A percentile compares a stretch with the other conserved stretches of the same genome.
phyloP scores from a whole-genome alignment of 1,140 invertebrate genomes.

The Lordiphosa stackelbergi region DNA sequence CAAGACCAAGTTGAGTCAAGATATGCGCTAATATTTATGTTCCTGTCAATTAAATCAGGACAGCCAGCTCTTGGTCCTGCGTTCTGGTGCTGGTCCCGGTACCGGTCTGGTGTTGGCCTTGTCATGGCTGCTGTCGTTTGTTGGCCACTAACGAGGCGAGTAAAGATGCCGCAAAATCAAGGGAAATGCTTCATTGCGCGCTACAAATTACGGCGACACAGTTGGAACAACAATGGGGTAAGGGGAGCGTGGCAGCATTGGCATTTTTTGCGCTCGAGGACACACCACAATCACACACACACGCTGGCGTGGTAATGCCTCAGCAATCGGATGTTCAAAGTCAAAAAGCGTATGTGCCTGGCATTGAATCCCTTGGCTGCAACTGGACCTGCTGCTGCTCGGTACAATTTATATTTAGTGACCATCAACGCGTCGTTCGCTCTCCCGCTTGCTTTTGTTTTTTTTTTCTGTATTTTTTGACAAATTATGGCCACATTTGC shows the following conservation, averaged over 20 bases:
- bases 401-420: conserved; percentile 68
- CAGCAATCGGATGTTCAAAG: conserved; percentile 72
- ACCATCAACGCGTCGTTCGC: conserved; percentile 46
- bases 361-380: conserved; percentile 48
- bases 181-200: conserved; percentile 75
- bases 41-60: conserved; percentile 76
- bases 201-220: conserved; percentile 72
- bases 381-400: conserved; percentile 10
- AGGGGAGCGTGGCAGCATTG: conserved; percentile 45
- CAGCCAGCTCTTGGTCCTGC: conserved; percentile 23
- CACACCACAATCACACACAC: conserved; percentile 41
- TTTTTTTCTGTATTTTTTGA: conserved; percentile 42
- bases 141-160: conserved; percentile 74
- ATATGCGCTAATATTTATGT: conserved; percentile 75
- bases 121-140: conserved; percentile 63
- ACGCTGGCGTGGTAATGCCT: conserved; percentile 43
- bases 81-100: conserved; percentile 25
- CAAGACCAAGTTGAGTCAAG: conserved; percentile 56
- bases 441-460: neutral
- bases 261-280: conserved; percentile 71
- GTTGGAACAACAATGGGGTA: conserved; percentile 65
- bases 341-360: conserved; percentile 69
- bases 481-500: conserved; percentile 65
- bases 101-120: conserved; percentile 41
- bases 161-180: conserved; percentile 76